Conservation (phyloP, 2,888 invertebrate genomes). For the Sthenelais limicola region DNA sequence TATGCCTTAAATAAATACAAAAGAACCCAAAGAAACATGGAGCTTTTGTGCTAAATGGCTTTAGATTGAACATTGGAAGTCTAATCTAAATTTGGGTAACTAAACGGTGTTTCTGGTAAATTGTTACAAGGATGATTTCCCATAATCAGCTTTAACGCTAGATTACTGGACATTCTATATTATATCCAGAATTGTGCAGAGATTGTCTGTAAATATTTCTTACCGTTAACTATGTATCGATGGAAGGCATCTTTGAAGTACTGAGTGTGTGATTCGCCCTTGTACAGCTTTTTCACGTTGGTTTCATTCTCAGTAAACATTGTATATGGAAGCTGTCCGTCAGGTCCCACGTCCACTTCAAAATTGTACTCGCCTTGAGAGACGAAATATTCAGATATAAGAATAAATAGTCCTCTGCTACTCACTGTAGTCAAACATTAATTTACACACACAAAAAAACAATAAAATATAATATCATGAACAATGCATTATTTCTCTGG, state of each 20-base stretch:
- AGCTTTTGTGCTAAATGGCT: too few species aligned
- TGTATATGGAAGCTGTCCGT: slow-evolving; percentile 51
- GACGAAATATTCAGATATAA: too few species aligned
- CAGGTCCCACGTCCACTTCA: slow-evolving; percentile 44
- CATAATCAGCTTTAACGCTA: too few species aligned
- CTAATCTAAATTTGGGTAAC: too few species aligned
- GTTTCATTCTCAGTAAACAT: slow-evolving; percentile 71
- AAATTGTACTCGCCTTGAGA: slow-evolving; percentile 37
- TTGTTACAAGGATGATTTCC: too few species aligned
- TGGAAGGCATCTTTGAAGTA: slow-evolving; percentile 66
- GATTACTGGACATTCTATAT: neutral
- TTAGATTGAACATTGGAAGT: too few species aligned
- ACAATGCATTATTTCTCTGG: too few species aligned
- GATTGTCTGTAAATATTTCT: too few species aligned
- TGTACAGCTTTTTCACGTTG: slow-evolving; percentile 50
- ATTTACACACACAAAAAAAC: neutral
- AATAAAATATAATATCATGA: neutral
- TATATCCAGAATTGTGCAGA: too few species aligned
- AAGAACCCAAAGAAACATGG: too few species aligned
- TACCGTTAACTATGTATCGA: slow-evolving; percentile 60
- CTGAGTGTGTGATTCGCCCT: slow-evolving; percentile 47
- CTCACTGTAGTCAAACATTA: neutral
- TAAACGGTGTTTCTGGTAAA: too few species aligned
- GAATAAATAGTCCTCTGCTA: slow-evolving; percentile 6
- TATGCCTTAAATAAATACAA: too few species aligned